Conservation (phyloP, 2,888 invertebrate genomes). For the Amphipyra tragopoginis region DNA sequence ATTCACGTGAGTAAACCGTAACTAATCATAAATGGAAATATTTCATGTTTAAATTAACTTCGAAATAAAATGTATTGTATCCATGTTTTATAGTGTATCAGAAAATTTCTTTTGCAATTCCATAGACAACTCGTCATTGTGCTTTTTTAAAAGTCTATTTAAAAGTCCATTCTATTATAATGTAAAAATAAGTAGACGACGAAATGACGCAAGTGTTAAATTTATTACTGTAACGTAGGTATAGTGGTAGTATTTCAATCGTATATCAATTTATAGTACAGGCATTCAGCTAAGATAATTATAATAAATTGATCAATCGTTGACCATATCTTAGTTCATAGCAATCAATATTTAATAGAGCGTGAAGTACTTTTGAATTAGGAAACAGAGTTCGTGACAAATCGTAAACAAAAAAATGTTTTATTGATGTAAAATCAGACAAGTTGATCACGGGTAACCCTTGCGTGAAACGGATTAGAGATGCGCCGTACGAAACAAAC, state of each 20-base stretch:
- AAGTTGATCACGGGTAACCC: conserved; percentile 54
- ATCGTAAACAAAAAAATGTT: conserved; percentile 22
- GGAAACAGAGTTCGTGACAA: conserved; percentile 53
- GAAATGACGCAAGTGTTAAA: no score
- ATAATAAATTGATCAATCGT: conserved; percentile 12
- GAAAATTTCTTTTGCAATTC: no score
- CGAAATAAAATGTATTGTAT: conserved; percentile 41
- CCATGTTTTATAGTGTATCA: conserved; percentile 3
- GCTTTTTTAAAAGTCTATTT: no score
- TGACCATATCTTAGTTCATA: conserved; percentile 9
- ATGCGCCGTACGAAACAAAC: conserved; percentile 23
- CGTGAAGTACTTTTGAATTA: conserved; percentile 53
- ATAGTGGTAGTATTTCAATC: no score
- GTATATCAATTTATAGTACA: no score
- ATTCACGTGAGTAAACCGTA: no score
- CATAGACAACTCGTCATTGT: no score
- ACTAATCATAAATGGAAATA: no score
- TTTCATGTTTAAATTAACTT: conserved; percentile 54
- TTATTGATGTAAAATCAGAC: conserved; percentile 30
- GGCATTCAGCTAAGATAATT: no score
- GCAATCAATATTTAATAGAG: conserved; percentile 52
- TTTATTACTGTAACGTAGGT: no score
- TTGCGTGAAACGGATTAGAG: conserved; percentile 43
- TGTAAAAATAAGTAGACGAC: no score
- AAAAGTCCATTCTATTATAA: no score